Evolutionary conservation across 1,140 invertebrate species (phyloP), one percentile per base, ranked within the genome.

Genomic region (Drosophila serrata): DNA sequence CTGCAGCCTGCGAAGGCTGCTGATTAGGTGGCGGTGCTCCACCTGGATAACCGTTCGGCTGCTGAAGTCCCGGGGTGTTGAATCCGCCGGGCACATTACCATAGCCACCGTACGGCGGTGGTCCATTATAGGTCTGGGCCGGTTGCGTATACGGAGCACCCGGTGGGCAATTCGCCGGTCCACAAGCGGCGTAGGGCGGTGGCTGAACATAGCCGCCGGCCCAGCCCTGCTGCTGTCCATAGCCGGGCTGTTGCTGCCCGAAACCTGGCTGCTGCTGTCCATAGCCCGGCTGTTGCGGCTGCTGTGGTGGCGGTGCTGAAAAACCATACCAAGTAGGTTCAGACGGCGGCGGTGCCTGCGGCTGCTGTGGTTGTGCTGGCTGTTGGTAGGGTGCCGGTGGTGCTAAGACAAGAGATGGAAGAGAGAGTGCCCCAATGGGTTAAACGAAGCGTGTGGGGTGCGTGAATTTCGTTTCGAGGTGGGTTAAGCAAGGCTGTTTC

Each of bases 321-420:
- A 92, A 92, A 75, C 91, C 90, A 67, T 86, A 91, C 91, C 91
- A 92, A 74, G 46, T 79, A n/a, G 90, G 78, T 56, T 90, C 59
- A 90, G 37, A 80, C 27, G 68, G 49, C 43, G 76, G 69, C 24
- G 51, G 61, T 13, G 7, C 51, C 46, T 76, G 74, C 17, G 62
- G 73, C 22, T 70, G 75, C 43, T 69, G 74, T 27, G 77, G 68
- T 15, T 37, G 49, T 53, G 65, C 35, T 45, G 68, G 76, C 39
- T 80, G 78, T 49, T 78, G 62, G n/a, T 40, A 56, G 6, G 45
- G 59, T 70, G 51, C 42, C 61, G 78, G 85, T 57, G 85, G 81
- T 90, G 79, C 86, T 90, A 79, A 35, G 39, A 53, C 45, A 53
- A 77, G n/a, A 49, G 11, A 49, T 49, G 24, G 45, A 15, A 29